These are phyloP conservation scores for Alexandromys oeconomus DNA, from an alignment of 2,797 vertebrate genomes.

Conservation along the genomic window DNA sequence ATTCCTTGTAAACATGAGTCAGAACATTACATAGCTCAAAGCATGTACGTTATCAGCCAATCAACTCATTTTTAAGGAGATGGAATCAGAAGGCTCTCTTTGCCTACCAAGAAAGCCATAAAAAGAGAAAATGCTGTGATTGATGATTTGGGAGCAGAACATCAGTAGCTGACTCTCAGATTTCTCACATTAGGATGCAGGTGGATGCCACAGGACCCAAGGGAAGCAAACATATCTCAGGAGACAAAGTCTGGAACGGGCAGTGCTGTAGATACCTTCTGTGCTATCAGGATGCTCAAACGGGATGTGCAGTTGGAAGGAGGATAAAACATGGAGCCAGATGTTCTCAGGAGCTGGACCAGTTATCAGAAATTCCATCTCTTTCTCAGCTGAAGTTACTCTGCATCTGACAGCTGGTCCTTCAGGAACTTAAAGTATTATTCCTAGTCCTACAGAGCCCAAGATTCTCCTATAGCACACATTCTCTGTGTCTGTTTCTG, in stretches of 20 bases:
- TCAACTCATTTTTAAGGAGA: neutral
- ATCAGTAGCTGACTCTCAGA: neutral
- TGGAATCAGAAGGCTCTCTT: neutral
- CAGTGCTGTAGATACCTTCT: neutral
- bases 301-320: fast-evolving
- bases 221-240: neutral
- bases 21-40: neutral
- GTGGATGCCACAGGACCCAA: neutral
- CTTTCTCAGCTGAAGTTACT: neutral
- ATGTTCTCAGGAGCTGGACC: neutral
- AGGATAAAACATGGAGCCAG: neutral
- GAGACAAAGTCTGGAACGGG: neutral
- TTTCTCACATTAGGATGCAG: neutral
- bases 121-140: neutral
- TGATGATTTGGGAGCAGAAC: no score
- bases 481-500: neutral
- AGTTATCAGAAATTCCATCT: neutral
- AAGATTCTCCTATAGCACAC: neutral
- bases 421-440: constrained; percentile 56
- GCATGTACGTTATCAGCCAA: neutral
- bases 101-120: neutral
- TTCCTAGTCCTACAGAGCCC: constrained; percentile 38
- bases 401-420: neutral
- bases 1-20: neutral
- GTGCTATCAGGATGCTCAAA: neutral